These are phyloP conservation scores for Anser cygnoides DNA, from an alignment of 2,113 vertebrate genomes.

Conservation along the genomic window DNA sequence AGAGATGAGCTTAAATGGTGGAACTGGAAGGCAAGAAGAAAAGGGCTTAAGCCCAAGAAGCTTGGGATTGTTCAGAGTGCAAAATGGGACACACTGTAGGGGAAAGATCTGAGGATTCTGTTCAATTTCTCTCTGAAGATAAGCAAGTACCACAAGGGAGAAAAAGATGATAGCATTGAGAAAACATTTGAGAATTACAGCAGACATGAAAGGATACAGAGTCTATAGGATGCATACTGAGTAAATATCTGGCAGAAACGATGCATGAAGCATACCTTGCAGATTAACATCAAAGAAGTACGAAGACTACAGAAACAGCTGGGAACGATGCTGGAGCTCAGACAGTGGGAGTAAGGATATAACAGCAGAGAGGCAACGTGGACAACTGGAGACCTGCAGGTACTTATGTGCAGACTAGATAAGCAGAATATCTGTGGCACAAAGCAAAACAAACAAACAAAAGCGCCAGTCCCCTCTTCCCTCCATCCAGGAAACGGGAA, in stretches of 20 bases:
- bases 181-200: background rate
- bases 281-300: background rate
- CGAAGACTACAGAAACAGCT: background rate
- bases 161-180: background rate
- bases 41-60: background rate
- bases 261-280: background rate
- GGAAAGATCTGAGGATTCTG: background rate
- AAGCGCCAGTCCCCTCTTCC: too few relatives aligned
- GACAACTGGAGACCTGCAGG: fast-evolving
- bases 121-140: background rate
- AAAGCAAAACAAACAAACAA: background rate
- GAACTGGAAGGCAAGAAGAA: background rate
- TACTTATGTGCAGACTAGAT: background rate
- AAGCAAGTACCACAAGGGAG: background rate
- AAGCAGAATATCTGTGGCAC: background rate
- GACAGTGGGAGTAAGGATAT: fast-evolving
- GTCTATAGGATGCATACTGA: background rate
- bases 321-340: background rate
- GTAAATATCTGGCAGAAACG: background rate
- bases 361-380: fast-evolving
- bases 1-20: background rate
- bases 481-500: background rate
- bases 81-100: background rate
- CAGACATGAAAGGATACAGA: background rate
- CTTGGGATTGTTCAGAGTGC: background rate